phyloP scores from a whole-genome alignment of 2,797 vertebrate genomes.

The Danio kyathit region DNA sequence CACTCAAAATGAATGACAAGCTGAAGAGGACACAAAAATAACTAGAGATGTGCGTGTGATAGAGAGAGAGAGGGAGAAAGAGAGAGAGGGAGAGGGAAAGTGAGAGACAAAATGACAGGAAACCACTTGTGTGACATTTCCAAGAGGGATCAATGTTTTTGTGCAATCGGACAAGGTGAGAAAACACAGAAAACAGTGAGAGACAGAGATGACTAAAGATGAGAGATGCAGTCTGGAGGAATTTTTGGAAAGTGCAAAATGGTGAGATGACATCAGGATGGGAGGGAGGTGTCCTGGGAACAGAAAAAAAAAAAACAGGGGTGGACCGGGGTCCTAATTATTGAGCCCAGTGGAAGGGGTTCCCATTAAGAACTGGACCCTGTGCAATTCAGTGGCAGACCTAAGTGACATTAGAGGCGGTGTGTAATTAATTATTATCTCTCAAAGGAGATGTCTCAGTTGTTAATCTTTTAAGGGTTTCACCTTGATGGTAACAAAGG shows the following conservation, averaged over 20 bases:
- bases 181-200: conserved; percentile 41
- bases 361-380: background rate
- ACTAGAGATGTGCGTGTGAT: conserved; percentile 12
- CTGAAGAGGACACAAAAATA: conserved; percentile 44
- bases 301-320: no score
- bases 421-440: background rate
- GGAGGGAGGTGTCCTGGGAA: background rate
- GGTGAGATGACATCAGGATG: conserved; percentile 10
- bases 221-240: conserved; percentile 2
- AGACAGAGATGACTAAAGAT: conserved; percentile 17
- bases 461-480: background rate
- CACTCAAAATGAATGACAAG: conserved; percentile 54
- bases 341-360: background rate
- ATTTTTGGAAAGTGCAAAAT: conserved; percentile 1
- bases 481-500: background rate
- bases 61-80: background rate
- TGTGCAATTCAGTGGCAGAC: background rate
- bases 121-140: conserved; percentile 58
- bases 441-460: background rate
- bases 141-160: conserved; percentile 54
- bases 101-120: conserved; percentile 32
- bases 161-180: conserved; percentile 43
- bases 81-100: conserved; percentile 6
- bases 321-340: background rate
- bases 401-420: background rate